Conservation (phyloP, 2,797 vertebrate species). For the Spinus pinus region DNA sequence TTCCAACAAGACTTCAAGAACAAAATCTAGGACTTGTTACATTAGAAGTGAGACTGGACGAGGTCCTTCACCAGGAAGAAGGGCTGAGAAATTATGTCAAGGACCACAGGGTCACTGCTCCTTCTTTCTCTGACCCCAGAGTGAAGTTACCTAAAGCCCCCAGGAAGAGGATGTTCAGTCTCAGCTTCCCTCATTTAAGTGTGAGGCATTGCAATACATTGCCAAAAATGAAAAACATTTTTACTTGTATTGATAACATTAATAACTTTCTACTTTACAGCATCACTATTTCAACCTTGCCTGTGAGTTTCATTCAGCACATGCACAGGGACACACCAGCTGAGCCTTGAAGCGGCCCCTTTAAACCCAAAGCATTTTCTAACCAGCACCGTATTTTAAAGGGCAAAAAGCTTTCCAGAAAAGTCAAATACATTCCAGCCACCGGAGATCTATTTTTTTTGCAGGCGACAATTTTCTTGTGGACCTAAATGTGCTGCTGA, state of each 20-base stretch:
- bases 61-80: neutral
- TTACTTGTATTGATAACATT: neutral
- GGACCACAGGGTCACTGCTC: neutral
- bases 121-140: neutral
- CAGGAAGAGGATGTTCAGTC: neutral
- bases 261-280: neutral
- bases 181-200: neutral
- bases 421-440: neutral
- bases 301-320: neutral
- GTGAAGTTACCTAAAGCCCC: neutral
- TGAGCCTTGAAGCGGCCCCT: neutral
- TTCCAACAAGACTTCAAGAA: neutral
- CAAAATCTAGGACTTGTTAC: neutral
- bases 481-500: neutral
- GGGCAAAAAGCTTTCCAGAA: conserved; percentile 11
- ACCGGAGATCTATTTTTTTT: neutral
- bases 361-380: neutral
- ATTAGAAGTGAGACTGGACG: neutral
- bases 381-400: neutral
- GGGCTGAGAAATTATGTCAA: neutral
- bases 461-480: neutral
- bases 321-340: neutral
- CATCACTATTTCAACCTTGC: neutral
- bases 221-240: neutral
- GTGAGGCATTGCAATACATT: neutral